Base-by-base conservation (phyloP, 2,888 invertebrate genomes). In the Tinea semifulvella region DNA sequence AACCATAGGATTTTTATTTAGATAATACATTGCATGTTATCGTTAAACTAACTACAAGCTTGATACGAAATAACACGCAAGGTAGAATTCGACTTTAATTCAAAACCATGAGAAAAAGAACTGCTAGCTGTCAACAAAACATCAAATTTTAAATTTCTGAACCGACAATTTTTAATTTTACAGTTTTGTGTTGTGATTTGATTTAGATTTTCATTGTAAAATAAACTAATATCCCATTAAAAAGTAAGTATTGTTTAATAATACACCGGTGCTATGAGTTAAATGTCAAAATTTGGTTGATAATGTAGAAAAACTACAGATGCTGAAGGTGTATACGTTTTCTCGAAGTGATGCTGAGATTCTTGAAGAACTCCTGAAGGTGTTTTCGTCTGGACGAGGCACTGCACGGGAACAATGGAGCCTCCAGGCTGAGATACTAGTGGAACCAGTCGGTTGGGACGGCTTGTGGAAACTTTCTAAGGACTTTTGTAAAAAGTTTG, bases 391-490 rank as follows among this genome's bases (percentile, higher is more conserved):
- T 0, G 70, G 69, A 0, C 61, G 68, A 1, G 69, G 73, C 3
- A 72, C 71, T 0, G 68, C 72, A 1, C 60, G 64, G 0, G 79
- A 80, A 46, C 79, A 79, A 48, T 81, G 81, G 79, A 64, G 63
- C 36, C 52, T 69, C 40, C 72, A 77, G 27, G 79, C 82, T 0
- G 87, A 88, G 54, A 55, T 87, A 19, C 65, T 84, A 0, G 65
- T 88, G 1, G 88, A 89, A 53, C 85, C 86, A 0, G 82, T 81
- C 0, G 89, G 88, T 0, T 89, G 89, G 89, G 86, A 86, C 54
- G 88, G 87, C 0, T 54, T 89, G 6, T 89, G 89, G 89, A 88
- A 88, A 62, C 79, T 89, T 6, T 85, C 88, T 0, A 82, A 87
- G 44, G 59, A 79, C 3, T 85, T 83, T 26, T 89, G 89, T 55